These are phyloP conservation scores for western clawed frog (Xenopus tropicalis) DNA, from an alignment of 2,113 vertebrate species.

Conservation along the genomic window DNA sequence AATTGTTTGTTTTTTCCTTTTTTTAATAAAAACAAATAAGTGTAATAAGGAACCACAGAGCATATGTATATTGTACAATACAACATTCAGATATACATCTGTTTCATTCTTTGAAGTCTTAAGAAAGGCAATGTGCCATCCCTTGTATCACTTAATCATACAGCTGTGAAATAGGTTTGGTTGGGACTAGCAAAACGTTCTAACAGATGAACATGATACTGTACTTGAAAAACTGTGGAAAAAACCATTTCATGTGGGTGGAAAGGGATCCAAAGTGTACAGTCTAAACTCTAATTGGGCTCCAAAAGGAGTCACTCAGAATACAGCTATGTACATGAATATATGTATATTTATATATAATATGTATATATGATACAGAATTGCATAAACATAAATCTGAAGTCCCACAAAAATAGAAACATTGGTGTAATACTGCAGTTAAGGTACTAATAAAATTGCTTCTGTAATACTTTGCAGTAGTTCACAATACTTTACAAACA, in stretches of 20 bases:
- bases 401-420: conserved; percentile 60
- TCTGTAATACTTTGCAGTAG: conserved; percentile 48
- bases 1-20: conserved; percentile 11
- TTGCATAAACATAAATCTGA: conserved; percentile 55
- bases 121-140: conserved; percentile 70
- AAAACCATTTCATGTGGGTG: conserved; percentile 51
- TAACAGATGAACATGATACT: conserved; percentile 45
- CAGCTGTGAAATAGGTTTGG: conserved; percentile 61
- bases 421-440: conserved; percentile 53
- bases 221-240: conserved; percentile 47
- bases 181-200: conserved; percentile 62
- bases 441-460: conserved; percentile 43
- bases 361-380: conserved; percentile 57
- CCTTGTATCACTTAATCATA: conserved; percentile 69
- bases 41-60: conserved; percentile 76
- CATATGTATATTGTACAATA: conserved; percentile 79
- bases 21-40: conserved; percentile 76
- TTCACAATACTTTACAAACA: conserved; percentile 46
- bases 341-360: conserved; percentile 52
- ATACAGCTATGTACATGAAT: conserved; percentile 31
- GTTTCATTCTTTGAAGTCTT: conserved; percentile 49
- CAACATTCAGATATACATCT: conserved; percentile 81
- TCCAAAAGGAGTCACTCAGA: conserved; percentile 46
- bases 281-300: conserved; percentile 59
- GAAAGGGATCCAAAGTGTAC: conserved; percentile 50